Evolutionary conservation across 1,140 invertebrate species (phyloP), one percentile per base, ranked within the genome.

Genomic region (Maconellicoccus hirsutus): DNA sequence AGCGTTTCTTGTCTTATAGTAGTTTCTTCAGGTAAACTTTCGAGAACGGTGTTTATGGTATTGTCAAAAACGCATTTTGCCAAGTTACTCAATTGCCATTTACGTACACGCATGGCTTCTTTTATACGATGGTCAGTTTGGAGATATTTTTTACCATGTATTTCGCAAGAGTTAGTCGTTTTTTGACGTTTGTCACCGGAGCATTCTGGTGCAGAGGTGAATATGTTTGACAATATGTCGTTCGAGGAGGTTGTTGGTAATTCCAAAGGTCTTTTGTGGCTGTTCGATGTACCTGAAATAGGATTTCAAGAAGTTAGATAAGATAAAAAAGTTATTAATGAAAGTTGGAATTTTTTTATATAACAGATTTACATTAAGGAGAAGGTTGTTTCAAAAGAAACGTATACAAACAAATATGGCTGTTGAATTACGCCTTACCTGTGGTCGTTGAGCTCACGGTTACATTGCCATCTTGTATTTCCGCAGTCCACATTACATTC

Each of bases 31-130:
- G 42, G 12, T 74, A 75, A 75, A 42, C 79, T 77, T 75, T 80
- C 79, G 14, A 80, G 70, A 14, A 79, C 78, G 69, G 74, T 75
- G 73, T 81, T 81, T 16, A 80, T 77, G 8, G 79, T 79, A 75
- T 81, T 81, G 73, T 75, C 74, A 6, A 75, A 71, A 42, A 75
- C 70, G 19, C 73, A 72, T 70, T 74, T 74, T 8, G 74, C 74
- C 72, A 75, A 71, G 23, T 74, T 73, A 14, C 70, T 39, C 10
- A 72, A 70, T 25, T 73, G 73, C 73, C 73, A 75, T 12, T 71
- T 69, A 38, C 21, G 27, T 23, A 70, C 38, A n/a, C n/a, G n/a
- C n/a, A 2, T 69, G 70, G 16, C 42, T 52, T 52, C 42, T 52
- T 52, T 52, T 16, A 52, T 52, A 52, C 3, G 10, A 16, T 52